These are phyloP conservation scores for Drosophila dives DNA, from an alignment of 2,888 invertebrate species.

Conservation along the genomic window DNA sequence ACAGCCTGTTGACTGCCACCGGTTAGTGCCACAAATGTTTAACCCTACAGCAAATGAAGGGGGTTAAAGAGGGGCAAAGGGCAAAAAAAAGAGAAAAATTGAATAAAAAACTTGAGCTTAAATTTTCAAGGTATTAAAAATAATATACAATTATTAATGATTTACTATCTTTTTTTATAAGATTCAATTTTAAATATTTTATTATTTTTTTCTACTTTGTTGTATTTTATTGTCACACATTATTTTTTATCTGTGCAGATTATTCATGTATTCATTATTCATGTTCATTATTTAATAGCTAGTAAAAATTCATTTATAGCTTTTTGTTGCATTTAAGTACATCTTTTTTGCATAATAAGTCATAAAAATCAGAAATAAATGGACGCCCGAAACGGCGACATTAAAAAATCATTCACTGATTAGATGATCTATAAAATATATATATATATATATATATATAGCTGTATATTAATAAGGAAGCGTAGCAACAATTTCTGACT, in stretches of 20 bases:
- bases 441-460: neutral
- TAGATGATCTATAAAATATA: slow-evolving; percentile 2
- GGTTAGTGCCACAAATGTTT: slow-evolving; percentile 19
- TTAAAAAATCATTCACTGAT: slow-evolving; percentile 7
- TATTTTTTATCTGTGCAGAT: neutral
- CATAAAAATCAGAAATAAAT: slow-evolving; percentile 21
- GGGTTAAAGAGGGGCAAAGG: neutral
- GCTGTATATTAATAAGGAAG: slow-evolving; percentile 11
- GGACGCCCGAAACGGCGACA: slow-evolving; percentile 9
- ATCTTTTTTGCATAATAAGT: slow-evolving; percentile 3
- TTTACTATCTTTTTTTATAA: neutral
- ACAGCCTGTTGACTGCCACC: slow-evolving; percentile 58
- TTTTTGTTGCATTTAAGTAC: neutral
- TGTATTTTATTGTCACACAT: neutral
- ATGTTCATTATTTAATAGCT: neutral
- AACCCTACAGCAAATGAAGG: slow-evolving; percentile 20
- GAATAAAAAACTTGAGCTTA: neutral
- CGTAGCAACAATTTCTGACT: slow-evolving; percentile 1
- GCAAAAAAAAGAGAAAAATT: neutral
- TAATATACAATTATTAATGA: neutral
- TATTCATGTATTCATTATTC: neutral
- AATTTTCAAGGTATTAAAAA: neutral
- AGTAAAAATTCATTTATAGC: neutral
- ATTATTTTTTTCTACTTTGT: neutral
- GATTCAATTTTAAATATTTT: neutral